phyloP scores from a whole-genome alignment of 2,113 vertebrate genomes.

The Tragelaphus scriptus region DNA sequence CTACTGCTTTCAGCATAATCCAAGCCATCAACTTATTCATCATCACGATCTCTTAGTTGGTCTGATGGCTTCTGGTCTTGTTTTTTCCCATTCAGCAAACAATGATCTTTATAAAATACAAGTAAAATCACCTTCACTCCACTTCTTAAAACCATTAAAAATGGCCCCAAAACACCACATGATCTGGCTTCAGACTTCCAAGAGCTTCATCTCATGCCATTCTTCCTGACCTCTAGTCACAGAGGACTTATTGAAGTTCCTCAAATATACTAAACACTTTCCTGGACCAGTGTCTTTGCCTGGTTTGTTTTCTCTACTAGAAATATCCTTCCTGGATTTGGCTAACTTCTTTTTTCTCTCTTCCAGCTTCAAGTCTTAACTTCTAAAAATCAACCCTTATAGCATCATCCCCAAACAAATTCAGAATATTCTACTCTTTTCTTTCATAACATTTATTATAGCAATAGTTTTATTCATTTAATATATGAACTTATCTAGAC shows the following conservation, averaged over 20 bases:
- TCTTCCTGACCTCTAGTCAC: background rate
- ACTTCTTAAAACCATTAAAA: background rate
- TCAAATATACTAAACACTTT: background rate
- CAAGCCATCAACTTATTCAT: background rate
- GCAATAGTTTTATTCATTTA: background rate
- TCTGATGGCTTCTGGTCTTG: background rate
- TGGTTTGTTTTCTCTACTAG: background rate
- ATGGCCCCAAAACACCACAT: background rate
- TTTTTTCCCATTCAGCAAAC: background rate
- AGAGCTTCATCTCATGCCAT: background rate
- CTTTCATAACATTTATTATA: background rate
- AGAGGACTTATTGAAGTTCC: background rate
- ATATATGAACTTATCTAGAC: background rate
- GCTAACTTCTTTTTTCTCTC: background rate
- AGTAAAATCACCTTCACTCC: background rate
- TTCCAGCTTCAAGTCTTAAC: background rate
- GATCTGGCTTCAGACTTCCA: background rate
- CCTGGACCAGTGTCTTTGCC: background rate
- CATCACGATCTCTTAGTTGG: background rate
- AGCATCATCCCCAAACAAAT: background rate
- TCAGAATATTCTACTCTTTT: background rate
- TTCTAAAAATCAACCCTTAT: background rate
- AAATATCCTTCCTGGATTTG: background rate
- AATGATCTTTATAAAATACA: background rate
- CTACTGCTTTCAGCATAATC: background rate